Evolutionary conservation across 2,888 invertebrate species (phyloP).

Genomic region (Chrysolina oricalcia): DNA sequence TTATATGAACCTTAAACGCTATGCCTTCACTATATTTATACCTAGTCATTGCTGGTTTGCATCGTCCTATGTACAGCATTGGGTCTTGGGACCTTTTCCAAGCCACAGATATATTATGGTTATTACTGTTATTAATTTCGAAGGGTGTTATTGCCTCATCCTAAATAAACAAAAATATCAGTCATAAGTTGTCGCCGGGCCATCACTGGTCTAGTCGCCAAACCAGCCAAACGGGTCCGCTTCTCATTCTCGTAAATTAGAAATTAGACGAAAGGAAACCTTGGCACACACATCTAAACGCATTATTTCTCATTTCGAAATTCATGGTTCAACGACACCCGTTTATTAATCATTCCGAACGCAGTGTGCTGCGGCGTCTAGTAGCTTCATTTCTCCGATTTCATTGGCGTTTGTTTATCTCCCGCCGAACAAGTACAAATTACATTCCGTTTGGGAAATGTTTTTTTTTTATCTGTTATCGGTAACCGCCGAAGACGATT

Average conservation of each 20-base stretch:
- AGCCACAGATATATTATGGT: too few species aligned
- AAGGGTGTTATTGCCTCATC: too few species aligned
- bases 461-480: conserved; percentile 1
- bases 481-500: background rate
- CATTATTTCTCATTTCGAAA: background rate
- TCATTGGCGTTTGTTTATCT: conserved; percentile 9
- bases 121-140: too few species aligned
- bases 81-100: too few species aligned
- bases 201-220: background rate
- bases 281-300: conserved; percentile 9
- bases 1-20: too few species aligned
- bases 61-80: too few species aligned
- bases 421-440: background rate
- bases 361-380: conserved; percentile 11
- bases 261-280: conserved; percentile 17
- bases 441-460: background rate
- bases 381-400: conserved; percentile 9
- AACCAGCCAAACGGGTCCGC: background rate
- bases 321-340: conserved; percentile 7
- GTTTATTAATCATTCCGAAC: conserved; percentile 4
- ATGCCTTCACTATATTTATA: too few species aligned
- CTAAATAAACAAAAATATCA: too few species aligned
- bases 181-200: too few species aligned
- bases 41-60: too few species aligned
- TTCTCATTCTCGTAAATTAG: conserved; percentile 1